Evolutionary conservation across 1,140 invertebrate genomes (phyloP).

Genomic region (Cydia pomonella): DNA sequence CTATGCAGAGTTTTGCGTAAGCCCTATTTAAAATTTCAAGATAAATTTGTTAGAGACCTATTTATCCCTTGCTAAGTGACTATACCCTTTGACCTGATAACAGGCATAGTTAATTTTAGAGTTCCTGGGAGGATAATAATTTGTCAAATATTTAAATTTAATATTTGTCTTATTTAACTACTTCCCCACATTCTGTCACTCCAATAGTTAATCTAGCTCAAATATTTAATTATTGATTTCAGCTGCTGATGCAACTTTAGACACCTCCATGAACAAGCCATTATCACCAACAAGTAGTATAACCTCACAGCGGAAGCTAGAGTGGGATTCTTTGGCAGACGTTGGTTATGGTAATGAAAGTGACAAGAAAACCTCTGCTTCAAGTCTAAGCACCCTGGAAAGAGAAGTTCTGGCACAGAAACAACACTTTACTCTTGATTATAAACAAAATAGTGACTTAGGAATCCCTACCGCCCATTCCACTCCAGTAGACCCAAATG

Average conservation of each 20-base stretch:
- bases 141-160: no score
- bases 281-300: conserved; percentile 84
- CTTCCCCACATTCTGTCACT: no score
- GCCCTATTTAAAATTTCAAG: no score
- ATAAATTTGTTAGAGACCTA: no score
- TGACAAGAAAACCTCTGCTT: conserved; percentile 69
- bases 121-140: no score
- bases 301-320: conserved; percentile 84
- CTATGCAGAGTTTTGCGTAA: no score
- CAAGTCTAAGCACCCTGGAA: conserved; percentile 82
- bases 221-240: conserved; percentile 40
- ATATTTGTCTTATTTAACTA: no score
- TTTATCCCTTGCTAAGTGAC: no score
- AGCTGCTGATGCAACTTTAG: conserved; percentile 64
- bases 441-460: conserved; percentile 54
- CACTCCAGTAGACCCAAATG: conserved; percentile 64
- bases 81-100: no score
- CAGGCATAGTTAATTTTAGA: no score
- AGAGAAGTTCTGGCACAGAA: conserved; percentile 76
- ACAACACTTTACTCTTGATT: conserved; percentile 71
- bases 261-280: conserved; percentile 66
- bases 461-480: conserved; percentile 74
- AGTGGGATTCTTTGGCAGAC: conserved; percentile 90
- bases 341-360: conserved; percentile 85
- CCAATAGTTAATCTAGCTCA: background rate